phyloP scores from a whole-genome alignment of 2,797 vertebrate genomes.

The Acanthurus tractus region DNA sequence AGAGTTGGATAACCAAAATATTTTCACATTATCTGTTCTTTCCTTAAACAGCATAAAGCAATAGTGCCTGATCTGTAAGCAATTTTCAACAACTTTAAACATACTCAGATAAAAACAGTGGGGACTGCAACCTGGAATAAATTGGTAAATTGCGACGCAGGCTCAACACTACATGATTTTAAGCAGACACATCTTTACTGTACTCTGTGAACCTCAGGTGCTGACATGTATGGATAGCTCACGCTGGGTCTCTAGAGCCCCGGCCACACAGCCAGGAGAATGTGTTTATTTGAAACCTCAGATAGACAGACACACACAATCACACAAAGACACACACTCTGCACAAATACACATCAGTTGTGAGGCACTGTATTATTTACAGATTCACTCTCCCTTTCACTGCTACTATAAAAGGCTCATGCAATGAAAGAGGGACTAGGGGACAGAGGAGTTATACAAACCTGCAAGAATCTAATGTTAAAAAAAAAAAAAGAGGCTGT shows the following conservation, averaged over 20 bases:
- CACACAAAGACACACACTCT: constrained; percentile 17
- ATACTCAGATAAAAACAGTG: not conserved
- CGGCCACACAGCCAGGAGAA: constrained; percentile 44
- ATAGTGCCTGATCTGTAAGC: not conserved
- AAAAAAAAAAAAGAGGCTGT: constrained; percentile 4
- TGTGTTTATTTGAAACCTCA: constrained; percentile 69
- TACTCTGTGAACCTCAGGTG: constrained; percentile 23
- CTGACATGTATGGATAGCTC: constrained; percentile 61
- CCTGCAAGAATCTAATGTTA: constrained; percentile 30
- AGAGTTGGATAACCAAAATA: not conserved
- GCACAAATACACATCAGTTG: constrained; percentile 36
- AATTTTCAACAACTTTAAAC: not conserved
- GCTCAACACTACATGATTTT: constrained; percentile 32
- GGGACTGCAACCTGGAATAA: not conserved
- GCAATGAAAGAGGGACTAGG: constrained; percentile 29
- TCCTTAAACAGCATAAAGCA: not conserved
- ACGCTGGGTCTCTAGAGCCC: constrained; percentile 32
- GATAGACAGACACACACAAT: constrained; percentile 28
- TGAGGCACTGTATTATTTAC: constrained; percentile 77
- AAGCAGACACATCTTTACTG: constrained; percentile 53
- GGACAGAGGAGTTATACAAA: constrained; percentile 12
- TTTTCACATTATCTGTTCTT: not conserved
- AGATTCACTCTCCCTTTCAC: constrained; percentile 61
- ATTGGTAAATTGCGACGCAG: not conserved
- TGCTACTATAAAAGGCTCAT: constrained; percentile 71